Evolutionary conservation across 2,888 invertebrate genomes (phyloP).

Genomic region (Pterostichus madidus): DNA sequence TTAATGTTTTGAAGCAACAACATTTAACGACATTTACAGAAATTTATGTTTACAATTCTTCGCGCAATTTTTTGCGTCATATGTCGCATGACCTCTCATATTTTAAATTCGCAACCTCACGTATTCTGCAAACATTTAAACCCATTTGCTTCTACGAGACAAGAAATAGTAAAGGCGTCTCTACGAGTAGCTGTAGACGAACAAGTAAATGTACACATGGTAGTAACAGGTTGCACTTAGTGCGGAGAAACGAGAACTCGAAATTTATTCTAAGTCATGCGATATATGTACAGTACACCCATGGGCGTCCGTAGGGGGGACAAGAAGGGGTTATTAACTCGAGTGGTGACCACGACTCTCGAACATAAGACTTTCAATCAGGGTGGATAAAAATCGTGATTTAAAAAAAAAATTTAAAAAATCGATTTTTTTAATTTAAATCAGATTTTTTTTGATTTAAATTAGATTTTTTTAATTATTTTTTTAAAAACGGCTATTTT

Average conservation of each 20-base stretch:
- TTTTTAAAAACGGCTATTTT: too few species aligned
- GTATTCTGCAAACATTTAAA: slow-evolving; percentile 43
- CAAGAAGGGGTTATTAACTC: too few species aligned
- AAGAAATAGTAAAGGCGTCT: slow-evolving; percentile 29
- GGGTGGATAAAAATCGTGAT: too few species aligned
- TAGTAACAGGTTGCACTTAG: slow-evolving; percentile 47
- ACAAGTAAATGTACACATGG: slow-evolving; percentile 37
- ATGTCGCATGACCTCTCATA: slow-evolving; percentile 38
- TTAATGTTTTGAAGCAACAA: background rate
- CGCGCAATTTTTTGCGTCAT: slow-evolving; percentile 23
- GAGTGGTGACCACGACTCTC: too few species aligned
- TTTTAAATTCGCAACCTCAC: slow-evolving; percentile 45
- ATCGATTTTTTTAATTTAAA: too few species aligned
- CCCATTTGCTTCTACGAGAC: slow-evolving; percentile 16
- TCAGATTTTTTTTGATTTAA: too few species aligned
- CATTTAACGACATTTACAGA: background rate
- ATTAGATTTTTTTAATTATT: too few species aligned
- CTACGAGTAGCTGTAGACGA: background rate
- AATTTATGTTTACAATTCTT: too few species aligned
- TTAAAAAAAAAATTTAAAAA: too few species aligned
- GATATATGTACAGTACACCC: background rate
- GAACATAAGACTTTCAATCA: too few species aligned
- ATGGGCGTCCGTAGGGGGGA: too few species aligned
- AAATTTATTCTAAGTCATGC: background rate
- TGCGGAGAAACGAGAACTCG: slow-evolving; percentile 19